Evolutionary conservation across 2,888 invertebrate genomes (phyloP).

Genomic region (Amphipoea lucens): DNA sequence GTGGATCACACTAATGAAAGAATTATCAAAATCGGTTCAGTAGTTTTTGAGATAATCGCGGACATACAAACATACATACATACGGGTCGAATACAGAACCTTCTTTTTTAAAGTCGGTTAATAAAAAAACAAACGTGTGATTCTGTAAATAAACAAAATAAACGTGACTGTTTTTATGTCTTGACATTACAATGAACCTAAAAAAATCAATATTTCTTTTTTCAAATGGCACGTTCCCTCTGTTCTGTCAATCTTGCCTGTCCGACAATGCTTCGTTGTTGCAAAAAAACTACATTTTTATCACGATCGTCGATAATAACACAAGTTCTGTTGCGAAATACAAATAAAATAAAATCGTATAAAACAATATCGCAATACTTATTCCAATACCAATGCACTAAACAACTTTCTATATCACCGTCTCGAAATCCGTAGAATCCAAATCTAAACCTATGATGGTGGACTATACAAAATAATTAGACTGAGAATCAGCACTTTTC

Average conservation of each 20-base stretch:
- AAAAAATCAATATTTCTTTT: neutral
- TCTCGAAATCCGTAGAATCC: neutral
- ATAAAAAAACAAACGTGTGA: conserved; percentile 10
- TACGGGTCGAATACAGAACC: no score
- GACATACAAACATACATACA: no score
- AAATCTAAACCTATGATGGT: neutral
- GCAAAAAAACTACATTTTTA: neutral
- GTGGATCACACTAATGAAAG: no score
- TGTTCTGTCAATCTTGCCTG: conserved; percentile 8
- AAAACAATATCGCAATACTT: neutral
- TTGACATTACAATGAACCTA: conserved; percentile 9
- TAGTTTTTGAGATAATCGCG: no score
- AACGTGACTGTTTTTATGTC: neutral
- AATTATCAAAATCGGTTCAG: no score
- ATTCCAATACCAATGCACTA: neutral
- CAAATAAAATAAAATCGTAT: neutral
- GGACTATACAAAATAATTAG: neutral
- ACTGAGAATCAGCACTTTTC: no score
- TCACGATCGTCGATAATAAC: neutral
- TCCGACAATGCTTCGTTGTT: neutral
- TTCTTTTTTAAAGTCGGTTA: no score
- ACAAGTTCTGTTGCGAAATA: neutral
- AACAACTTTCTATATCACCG: neutral
- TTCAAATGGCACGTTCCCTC: neutral
- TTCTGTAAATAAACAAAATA: neutral